Evolutionary conservation across 2,888 invertebrate genomes (phyloP).

Genomic region (Drosophila rellima): DNA sequence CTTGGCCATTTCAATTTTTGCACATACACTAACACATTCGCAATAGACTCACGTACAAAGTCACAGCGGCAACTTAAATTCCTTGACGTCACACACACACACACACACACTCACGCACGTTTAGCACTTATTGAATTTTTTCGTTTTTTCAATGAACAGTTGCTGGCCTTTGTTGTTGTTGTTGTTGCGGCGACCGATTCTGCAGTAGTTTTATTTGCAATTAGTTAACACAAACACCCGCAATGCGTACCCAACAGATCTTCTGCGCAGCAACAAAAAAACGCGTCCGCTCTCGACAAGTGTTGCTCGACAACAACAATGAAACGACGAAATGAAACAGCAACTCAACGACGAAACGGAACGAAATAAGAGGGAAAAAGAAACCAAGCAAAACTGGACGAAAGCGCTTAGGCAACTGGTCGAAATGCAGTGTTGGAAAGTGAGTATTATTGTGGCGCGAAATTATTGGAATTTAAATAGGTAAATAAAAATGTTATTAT

Average conservation of each 20-base stretch:
- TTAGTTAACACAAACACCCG: slow-evolving; percentile 51
- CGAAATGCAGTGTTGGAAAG: slow-evolving; percentile 33
- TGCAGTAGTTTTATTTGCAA: slow-evolving; percentile 53
- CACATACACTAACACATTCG: slow-evolving; percentile 18
- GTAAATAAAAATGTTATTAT: neutral
- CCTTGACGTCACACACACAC: slow-evolving; percentile 28
- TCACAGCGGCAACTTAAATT: slow-evolving; percentile 41
- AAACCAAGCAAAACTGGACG: slow-evolving; percentile 38
- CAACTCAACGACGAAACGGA: slow-evolving; percentile 26
- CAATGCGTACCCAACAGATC: slow-evolving; percentile 37
- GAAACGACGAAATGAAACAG: slow-evolving; percentile 30
- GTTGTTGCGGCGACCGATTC: slow-evolving; percentile 31
- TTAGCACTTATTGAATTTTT: slow-evolving; percentile 45
- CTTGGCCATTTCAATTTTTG: slow-evolving; percentile 47
- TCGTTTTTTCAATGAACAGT: slow-evolving; percentile 29
- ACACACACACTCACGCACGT: slow-evolving; percentile 18
- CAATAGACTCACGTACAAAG: slow-evolving; percentile 12
- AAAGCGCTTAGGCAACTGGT: slow-evolving; percentile 1
- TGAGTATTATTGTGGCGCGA: neutral
- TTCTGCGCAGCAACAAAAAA: slow-evolving; percentile 37
- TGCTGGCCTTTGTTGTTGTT: slow-evolving; percentile 27
- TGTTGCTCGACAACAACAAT: slow-evolving; percentile 50
- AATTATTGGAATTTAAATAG: slow-evolving; percentile 19
- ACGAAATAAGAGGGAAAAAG: slow-evolving; percentile 4
- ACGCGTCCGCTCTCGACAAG: slow-evolving; percentile 42